A percentile compares a stretch with the other conserved stretches of the same genome.
Evolutionary conservation across 2,113 vertebrate species (phyloP).

Genomic region (Equus przewalskii): DNA sequence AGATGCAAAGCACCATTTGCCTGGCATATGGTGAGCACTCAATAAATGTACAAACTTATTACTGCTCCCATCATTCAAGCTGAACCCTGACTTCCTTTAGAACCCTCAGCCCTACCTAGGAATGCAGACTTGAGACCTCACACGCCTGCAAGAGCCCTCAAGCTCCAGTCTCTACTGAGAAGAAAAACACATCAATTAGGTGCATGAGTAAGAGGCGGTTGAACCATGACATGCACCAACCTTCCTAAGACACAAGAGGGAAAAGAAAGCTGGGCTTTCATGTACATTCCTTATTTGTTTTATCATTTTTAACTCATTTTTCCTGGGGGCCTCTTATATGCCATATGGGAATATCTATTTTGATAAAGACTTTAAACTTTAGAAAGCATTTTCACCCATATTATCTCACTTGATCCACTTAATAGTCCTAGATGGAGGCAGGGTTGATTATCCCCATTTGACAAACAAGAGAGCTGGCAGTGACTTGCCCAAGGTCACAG

Average conservation of each 20-base stretch:
- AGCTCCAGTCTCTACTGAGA: background rate
- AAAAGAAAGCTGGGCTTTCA: background rate
- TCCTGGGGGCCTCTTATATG: background rate
- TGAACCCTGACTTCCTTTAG: slow-evolving; percentile 49
- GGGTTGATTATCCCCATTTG: background rate
- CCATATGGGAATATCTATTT: background rate
- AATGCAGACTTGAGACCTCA: slow-evolving; percentile 33
- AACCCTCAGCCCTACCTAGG: slow-evolving; percentile 19
- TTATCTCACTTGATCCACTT: background rate
- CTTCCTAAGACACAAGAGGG: background rate
- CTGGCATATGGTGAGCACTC: slow-evolving; percentile 56
- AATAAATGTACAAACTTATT: slow-evolving; percentile 37
- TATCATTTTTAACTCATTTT: slow-evolving; percentile 40
- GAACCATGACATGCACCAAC: background rate
- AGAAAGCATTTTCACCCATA: background rate
- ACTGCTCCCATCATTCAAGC: slow-evolving; percentile 43
- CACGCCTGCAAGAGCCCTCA: background rate
- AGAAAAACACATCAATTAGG: background rate
- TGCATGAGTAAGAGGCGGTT: background rate
- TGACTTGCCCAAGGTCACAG: slow-evolving; percentile 10
- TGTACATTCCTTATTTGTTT: background rate
- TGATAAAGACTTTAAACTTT: slow-evolving; percentile 52
- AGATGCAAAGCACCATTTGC: slow-evolving; percentile 47
- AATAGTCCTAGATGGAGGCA: background rate
- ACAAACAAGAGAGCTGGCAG: slow-evolving; percentile 10